Conservation (phyloP, 2,113 vertebrate species). For the Micronycteris hirsuta region DNA sequence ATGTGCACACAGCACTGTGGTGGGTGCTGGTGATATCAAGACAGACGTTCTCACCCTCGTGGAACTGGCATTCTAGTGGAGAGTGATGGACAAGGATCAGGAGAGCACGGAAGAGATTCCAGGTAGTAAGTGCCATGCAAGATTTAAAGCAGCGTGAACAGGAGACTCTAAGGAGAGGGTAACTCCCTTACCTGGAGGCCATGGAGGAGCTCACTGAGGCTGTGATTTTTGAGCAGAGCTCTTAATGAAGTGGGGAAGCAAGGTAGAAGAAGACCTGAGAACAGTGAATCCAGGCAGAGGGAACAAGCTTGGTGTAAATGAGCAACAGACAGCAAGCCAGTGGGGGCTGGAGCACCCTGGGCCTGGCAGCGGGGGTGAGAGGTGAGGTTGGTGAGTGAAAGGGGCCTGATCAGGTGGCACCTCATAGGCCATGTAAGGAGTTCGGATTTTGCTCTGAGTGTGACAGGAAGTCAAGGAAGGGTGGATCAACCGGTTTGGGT, state of each 20-base stretch:
- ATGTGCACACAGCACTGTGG: background rate
- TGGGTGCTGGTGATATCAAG: background rate
- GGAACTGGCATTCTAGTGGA: background rate
- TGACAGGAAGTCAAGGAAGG: background rate
- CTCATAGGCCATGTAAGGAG: background rate
- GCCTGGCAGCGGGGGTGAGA: background rate
- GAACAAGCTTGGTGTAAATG: background rate
- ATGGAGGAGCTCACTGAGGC: background rate
- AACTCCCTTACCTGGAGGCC: too few relatives aligned
- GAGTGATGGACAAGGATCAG: background rate
- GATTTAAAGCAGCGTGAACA: background rate
- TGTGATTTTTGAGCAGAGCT: background rate
- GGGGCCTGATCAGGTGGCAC: background rate
- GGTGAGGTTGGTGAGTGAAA: background rate
- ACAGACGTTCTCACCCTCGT: background rate
- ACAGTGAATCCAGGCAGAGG: background rate
- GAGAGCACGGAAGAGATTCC: too few relatives aligned
- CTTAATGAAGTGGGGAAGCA: background rate
- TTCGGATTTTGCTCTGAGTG: background rate
- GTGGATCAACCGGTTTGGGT: background rate
- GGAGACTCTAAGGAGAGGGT: background rate
- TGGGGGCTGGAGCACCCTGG: rapidly evolving
- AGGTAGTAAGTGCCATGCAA: background rate
- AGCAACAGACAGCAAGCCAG: background rate
- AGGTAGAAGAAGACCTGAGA: background rate